Base-by-base conservation (phyloP, 30 jellyfish, hydroid and myxozoan species). In the Turritopsis dohrnii region DNA sequence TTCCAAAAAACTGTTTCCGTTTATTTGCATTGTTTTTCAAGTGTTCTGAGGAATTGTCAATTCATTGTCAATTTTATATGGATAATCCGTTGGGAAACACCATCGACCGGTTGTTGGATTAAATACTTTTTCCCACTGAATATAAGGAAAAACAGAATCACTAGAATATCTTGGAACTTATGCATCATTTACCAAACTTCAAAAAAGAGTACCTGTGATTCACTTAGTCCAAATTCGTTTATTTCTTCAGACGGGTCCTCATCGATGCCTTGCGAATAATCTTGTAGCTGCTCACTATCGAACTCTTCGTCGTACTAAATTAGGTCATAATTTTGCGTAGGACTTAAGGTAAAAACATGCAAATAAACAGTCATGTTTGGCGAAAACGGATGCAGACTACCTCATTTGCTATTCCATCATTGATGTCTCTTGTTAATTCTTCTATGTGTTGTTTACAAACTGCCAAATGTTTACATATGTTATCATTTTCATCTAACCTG, bases 71-170 rank as follows among this genome's bases (percentile, higher is more conserved):
- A 66, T 17, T 1, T 21, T 9, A 26, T 66, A 66, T 66, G 29
- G 16, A 66, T 66, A 66, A 17, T 66, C 76, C 7, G 76, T 21
- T 26, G 27, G 8, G 76, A 66, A 66, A 66, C 76, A 21, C 29
- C 76, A 66, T 21, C 29, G 29, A 1, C 76, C 76, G 17, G 76
- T 26, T 66, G 76, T 17, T 66, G 76, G 76, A 66, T 66, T 5
- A 66, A 66, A 66, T 17, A 66, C 76, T 66, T 66, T 26, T 66
- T 66, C 16, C 76, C 76, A 26, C 76, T 66, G 29, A 66, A 66
- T 66, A 66, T 66, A 66, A 17, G 29, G 29, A 17, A 3, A 66
- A 66, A n/a, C n/a, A n/a, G n/a, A 21, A 66, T 21, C 17, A 3
- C 7, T 21, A 66, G 27, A 66, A 66, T 66, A 1, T 17, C 8